These are phyloP conservation scores for Cyclophora punctaria DNA, from an alignment of 2,888 invertebrate genomes.

Conservation along the genomic window DNA sequence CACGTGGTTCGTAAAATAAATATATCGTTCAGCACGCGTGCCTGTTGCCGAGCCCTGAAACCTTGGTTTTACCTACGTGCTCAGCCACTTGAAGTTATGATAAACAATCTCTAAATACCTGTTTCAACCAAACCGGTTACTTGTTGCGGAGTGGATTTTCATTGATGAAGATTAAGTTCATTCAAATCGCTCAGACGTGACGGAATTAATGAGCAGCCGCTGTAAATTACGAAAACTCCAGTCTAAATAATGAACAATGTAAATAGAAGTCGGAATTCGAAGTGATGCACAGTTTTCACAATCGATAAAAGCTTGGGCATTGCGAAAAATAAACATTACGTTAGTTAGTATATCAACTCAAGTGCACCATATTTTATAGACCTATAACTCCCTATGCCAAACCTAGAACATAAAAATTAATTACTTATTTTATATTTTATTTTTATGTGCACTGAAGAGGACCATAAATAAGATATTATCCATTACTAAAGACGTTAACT, in stretches of 20 bases:
- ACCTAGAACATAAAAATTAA: constrained; percentile 38
- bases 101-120: constrained; percentile 37
- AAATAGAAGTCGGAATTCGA: constrained; percentile 4
- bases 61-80: constrained; percentile 43
- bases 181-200: constrained; percentile 5
- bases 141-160: constrained; percentile 9
- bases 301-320: constrained; percentile 9
- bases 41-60: constrained; percentile 34
- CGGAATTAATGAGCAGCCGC: constrained; percentile 2
- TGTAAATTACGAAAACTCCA: too few species aligned
- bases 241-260: background rate
- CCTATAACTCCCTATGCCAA: constrained; percentile 18
- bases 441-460: constrained; percentile 28
- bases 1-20: constrained; percentile 57
- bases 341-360: constrained; percentile 19
- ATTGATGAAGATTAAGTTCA: constrained; percentile 5
- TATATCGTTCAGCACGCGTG: constrained; percentile 48
- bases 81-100: constrained; percentile 37
- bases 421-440: constrained; percentile 45
- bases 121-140: constrained; percentile 19
- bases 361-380: constrained; percentile 30
- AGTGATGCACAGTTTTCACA: constrained; percentile 6
- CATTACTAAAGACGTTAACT: constrained; percentile 44
- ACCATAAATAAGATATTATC: constrained; percentile 45
- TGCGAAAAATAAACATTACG: constrained; percentile 16